phyloP scores from a whole-genome alignment of 2,113 vertebrate species.

The Pithys albifrons region DNA sequence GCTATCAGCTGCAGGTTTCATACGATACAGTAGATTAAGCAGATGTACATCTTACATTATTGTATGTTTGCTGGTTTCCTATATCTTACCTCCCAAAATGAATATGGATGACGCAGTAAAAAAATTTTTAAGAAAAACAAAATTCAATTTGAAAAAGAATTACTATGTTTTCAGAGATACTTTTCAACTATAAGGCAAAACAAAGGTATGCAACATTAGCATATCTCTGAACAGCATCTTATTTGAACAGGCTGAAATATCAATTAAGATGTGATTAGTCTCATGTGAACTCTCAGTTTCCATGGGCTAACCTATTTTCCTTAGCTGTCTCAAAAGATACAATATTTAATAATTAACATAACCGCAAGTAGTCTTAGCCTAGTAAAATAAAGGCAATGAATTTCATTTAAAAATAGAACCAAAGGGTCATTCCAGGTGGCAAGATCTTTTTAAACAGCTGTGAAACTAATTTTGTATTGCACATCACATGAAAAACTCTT shows the following conservation, averaged over 20 bases:
- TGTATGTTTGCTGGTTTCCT: constrained; percentile 1
- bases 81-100: background rate
- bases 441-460: constrained; percentile 53
- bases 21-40: constrained; percentile 2
- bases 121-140: constrained; percentile 15
- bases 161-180: background rate
- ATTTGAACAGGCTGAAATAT: constrained; percentile 29
- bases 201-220: background rate
- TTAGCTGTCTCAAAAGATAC: constrained; percentile 46
- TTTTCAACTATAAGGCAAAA: constrained; percentile 1
- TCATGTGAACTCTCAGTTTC: constrained; percentile 40
- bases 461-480: constrained; percentile 25
- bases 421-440: constrained; percentile 11
- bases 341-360: constrained; percentile 59
- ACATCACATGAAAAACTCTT: background rate
- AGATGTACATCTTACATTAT: background rate
- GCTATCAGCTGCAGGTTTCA: constrained; percentile 45
- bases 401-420: constrained; percentile 37
- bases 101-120: constrained; percentile 19
- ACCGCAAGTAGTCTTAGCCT: constrained; percentile 44
- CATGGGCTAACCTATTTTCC: constrained; percentile 52
- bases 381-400: constrained; percentile 12
- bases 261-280: constrained; percentile 60
- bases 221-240: background rate
- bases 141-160: background rate